Evolutionary conservation across 2,113 vertebrate species (phyloP), one percentile per base, ranked within the genome.

Genomic region (Carlito syrichta): DNA sequence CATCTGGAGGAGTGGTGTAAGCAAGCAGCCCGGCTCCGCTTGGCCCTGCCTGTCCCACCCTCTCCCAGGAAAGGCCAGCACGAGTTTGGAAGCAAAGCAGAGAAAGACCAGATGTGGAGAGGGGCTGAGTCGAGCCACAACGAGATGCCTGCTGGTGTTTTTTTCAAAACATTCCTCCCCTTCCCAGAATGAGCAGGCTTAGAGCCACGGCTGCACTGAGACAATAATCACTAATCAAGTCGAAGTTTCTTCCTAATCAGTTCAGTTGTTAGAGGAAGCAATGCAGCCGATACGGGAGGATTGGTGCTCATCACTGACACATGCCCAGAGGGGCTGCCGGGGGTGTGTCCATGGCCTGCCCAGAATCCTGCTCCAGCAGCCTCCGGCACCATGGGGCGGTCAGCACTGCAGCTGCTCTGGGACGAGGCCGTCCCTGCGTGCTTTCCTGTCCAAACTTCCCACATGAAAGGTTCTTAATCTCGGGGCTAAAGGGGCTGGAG

Each of bases 141-240:
- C 50, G 94, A 97, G 97, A 97, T 43, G 97, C 95, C 89, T 97
- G 95, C 97, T 97, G 95, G 76, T 94, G 93, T 82, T 96, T 97
- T n/a, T 97, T 98, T 98, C 97, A 97, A 98, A 98, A 97, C 83
- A 45, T 89, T 79, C 68, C 68, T 84, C 63, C 81, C 91, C 23
- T 91, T 89, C 86, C 84, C 97, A 63, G 97, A 98, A 98, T 93
- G 98, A 98, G 95, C 94, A 96, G 98, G 98, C 98, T 98, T 83
- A 68, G 48, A 91, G 94, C 96, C 96, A 73, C 97, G 88, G n/a
- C 98, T 98, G 95, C 27, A 20, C 71, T 0, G 35, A 76, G 86
- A 98, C 98, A 98, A 98, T 97, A 95, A 98, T 98, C 95, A 54
- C 98, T 98, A 98, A 98, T 99, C 98, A 99, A 98, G 98, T 97